phyloP scores from a whole-genome alignment of 1,140 invertebrate species.

The Tribolium castaneum region DNA sequence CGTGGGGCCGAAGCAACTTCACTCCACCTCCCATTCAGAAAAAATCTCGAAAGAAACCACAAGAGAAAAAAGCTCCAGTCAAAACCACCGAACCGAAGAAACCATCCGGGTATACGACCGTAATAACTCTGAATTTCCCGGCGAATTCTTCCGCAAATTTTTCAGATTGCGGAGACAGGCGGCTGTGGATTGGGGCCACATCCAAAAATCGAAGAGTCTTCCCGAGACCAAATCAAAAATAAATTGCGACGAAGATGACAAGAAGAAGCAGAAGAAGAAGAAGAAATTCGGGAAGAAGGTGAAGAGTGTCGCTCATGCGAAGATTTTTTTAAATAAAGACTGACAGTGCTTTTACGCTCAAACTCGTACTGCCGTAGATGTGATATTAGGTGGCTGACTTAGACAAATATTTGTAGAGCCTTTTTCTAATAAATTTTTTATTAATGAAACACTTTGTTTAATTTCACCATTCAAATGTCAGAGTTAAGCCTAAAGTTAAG shows the following conservation, averaged over 20 bases:
- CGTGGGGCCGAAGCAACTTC: slow-evolving; percentile 65
- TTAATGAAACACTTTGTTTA: neutral
- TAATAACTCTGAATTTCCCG: slow-evolving; percentile 33
- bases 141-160: slow-evolving; percentile 4
- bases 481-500: neutral
- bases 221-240: slow-evolving; percentile 5
- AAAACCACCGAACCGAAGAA: neutral
- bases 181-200: slow-evolving; percentile 44
- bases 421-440: slow-evolving; percentile 32
- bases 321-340: slow-evolving; percentile 19
- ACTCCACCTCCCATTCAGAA: neutral
- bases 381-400: slow-evolving; percentile 29
- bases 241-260: slow-evolving; percentile 10
- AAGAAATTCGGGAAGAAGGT: slow-evolving; percentile 4
- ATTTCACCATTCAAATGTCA: neutral
- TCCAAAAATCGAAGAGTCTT: slow-evolving; percentile 47
- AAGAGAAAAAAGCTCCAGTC: slow-evolving; percentile 5
- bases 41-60: neutral
- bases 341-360: neutral
- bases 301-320: slow-evolving; percentile 10
- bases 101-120: slow-evolving; percentile 34
- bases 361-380: slow-evolving; percentile 43
- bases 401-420: slow-evolving; percentile 5
- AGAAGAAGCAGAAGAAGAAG: slow-evolving; percentile 34
- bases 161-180: slow-evolving; percentile 50